These are phyloP conservation scores for Xenops minutus DNA, from an alignment of 2,797 vertebrate genomes.

Conservation along the genomic window DNA sequence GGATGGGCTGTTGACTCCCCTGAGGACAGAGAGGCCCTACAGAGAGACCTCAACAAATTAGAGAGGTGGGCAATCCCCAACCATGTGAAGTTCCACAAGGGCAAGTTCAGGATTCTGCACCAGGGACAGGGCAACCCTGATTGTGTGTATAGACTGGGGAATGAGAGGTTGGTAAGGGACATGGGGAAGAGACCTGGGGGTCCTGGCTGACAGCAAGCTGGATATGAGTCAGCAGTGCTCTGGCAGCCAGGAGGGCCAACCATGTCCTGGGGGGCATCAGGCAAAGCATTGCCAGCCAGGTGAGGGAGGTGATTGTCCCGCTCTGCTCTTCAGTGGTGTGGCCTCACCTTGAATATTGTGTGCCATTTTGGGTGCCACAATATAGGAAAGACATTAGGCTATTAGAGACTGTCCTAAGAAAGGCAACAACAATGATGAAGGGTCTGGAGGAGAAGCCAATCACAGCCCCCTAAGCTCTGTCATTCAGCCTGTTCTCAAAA, in stretches of 20 bases:
- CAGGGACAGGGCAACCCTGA: too few relatives aligned
- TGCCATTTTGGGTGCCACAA: background rate
- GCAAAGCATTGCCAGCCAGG: rapidly evolving
- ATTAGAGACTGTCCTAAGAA: background rate
- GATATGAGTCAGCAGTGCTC: background rate
- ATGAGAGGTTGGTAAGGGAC: background rate
- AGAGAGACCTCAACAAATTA: background rate
- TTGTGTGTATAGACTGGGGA: background rate
- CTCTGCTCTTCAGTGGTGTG: background rate
- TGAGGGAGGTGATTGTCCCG: rapidly evolving
- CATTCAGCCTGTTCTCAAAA: background rate
- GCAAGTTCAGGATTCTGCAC: too few relatives aligned
- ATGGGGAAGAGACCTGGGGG: too few relatives aligned
- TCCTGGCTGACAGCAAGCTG: background rate
- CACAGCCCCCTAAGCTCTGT: background rate
- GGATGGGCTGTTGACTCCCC: background rate
- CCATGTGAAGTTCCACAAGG: too few relatives aligned
- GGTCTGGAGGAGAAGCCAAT: background rate
- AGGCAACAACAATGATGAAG: background rate
- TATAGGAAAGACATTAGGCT: background rate
- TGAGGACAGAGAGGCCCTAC: background rate
- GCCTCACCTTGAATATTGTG: background rate
- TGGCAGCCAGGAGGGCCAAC: background rate
- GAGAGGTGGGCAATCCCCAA: too few relatives aligned
- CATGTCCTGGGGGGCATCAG: background rate